Percentiles rank a stretch among this genome's conserved stretches.
phyloP scores from a whole-genome alignment of 2,113 vertebrate genomes.

The Myanophis thanlyinensis region DNA sequence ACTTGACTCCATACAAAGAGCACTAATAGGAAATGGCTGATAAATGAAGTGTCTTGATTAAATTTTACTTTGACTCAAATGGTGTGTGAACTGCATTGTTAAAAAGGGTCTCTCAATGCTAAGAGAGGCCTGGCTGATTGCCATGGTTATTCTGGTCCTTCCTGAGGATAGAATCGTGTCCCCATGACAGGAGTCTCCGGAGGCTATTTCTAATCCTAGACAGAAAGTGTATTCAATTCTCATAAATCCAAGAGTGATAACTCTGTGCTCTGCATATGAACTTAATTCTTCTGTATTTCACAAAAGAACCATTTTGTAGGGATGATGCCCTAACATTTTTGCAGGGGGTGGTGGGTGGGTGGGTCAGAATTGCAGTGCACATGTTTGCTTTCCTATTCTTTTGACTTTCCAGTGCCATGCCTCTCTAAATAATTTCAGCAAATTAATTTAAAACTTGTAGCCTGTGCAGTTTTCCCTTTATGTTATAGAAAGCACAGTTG shows the following conservation, averaged over 20 bases:
- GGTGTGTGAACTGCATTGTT: neutral
- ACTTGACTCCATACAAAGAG: conserved; percentile 35
- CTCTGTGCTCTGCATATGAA: neutral
- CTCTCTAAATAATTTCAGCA: neutral
- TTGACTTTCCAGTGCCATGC: neutral
- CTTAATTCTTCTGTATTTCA: neutral
- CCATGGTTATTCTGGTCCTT: conserved; percentile 11
- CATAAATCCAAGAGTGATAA: neutral
- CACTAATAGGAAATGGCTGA: conserved; percentile 34
- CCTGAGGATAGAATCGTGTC: neutral
- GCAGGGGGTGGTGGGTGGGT: no score
- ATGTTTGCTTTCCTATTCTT: neutral
- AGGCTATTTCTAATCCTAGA: neutral
- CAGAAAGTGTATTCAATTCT: neutral
- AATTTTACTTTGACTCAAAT: conserved; percentile 3
- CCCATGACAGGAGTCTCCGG: neutral
- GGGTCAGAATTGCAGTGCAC: neutral
- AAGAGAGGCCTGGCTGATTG: conserved; percentile 16
- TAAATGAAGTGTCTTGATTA: conserved; percentile 59
- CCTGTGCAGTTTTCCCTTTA: no score
- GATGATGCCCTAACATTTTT: neutral
- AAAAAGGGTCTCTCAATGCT: neutral
- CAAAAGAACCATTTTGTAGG: neutral
- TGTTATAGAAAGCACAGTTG: neutral
- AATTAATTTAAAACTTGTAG: neutral